Evolutionary conservation across 2,797 vertebrate species (phyloP).

Genomic region (Xenentodon cancila): DNA sequence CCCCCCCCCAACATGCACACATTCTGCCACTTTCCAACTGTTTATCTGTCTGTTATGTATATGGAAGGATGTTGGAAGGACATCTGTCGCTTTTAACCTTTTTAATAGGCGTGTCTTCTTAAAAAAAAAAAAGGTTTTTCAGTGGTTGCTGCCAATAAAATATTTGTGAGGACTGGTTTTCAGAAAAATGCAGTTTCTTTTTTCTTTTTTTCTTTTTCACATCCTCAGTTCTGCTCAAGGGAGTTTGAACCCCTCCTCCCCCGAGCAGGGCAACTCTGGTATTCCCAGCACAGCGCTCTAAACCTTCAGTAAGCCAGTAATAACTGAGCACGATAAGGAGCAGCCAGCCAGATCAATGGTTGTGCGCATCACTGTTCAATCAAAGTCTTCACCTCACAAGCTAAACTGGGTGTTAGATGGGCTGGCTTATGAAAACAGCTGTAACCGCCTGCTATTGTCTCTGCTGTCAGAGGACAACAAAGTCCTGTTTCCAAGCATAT

Average conservation of each 20-base stretch:
- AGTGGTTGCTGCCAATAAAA: constrained; percentile 6
- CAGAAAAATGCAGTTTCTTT: neutral
- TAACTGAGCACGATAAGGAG: constrained; percentile 64
- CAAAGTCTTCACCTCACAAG: constrained; percentile 60
- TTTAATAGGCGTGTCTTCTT: neutral
- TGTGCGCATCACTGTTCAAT: constrained; percentile 65
- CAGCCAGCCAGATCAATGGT: constrained; percentile 69
- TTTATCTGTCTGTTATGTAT: neutral
- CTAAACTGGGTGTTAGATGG: constrained; percentile 48
- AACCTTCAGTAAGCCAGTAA: constrained; percentile 61
- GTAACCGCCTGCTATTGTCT: constrained; percentile 44
- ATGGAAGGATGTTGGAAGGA: too few species aligned
- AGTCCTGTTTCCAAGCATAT: too few species aligned
- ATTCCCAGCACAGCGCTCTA: constrained; percentile 52
- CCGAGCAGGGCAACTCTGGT: constrained; percentile 30
- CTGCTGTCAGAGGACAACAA: neutral
- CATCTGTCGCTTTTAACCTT: neutral
- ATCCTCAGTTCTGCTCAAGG: constrained; percentile 15
- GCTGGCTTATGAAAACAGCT: constrained; percentile 54
- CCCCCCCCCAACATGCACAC: neutral
- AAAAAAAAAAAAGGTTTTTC: neutral
- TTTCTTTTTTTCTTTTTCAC: neutral
- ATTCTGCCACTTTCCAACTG: neutral
- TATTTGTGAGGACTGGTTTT: neutral
- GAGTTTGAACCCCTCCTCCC: constrained; percentile 28